These are phyloP conservation scores for Cepaea nemoralis DNA, from an alignment of 1,140 invertebrate genomes.

Conservation along the genomic window DNA sequence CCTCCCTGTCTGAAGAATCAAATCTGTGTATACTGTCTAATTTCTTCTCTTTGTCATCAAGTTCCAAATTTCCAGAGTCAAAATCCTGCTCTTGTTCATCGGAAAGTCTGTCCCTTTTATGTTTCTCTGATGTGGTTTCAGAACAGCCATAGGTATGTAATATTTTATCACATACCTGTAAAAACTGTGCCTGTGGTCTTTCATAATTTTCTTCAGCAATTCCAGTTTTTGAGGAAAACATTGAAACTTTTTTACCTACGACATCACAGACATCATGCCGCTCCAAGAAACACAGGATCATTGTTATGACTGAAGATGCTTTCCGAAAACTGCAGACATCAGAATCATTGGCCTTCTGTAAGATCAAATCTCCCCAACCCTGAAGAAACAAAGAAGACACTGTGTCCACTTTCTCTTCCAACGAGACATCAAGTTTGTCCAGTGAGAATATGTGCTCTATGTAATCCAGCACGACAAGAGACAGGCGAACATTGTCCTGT, in stretches of 20 bases:
- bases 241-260: background rate
- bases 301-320: background rate
- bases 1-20: background rate
- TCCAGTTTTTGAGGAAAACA: background rate
- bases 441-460: background rate
- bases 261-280: background rate
- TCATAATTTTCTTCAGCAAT: background rate
- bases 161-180: background rate
- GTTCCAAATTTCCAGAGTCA: background rate
- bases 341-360: background rate
- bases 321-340: slow-evolving; percentile 13
- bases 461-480: slow-evolving; percentile 13
- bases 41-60: background rate
- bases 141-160: background rate
- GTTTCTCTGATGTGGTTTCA: background rate
- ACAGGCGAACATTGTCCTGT: background rate
- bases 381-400: background rate
- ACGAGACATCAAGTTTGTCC: background rate
- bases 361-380: slow-evolving; percentile 18
- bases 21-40: background rate
- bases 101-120: background rate
- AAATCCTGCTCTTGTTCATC: background rate
- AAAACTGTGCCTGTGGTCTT: background rate
- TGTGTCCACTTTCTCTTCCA: background rate
- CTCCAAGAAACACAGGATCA: background rate